These are phyloP conservation scores for Echinarachnius parma DNA, from an alignment of 53 echinoderm and acorn worm genomes.

Conservation along the genomic window DNA sequence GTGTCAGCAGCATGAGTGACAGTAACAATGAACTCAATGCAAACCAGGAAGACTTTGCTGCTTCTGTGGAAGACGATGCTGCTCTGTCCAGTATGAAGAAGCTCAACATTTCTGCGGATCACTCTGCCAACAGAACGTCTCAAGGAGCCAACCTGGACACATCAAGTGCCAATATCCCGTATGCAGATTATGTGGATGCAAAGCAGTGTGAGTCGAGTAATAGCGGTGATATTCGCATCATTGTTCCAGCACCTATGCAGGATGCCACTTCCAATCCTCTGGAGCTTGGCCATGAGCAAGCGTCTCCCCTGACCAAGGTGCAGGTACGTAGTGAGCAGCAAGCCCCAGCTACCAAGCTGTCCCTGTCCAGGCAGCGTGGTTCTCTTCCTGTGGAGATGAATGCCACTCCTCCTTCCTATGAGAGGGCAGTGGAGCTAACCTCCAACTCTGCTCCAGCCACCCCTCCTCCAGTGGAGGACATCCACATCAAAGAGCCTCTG, in stretches of 20 bases:
- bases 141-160: conserved; percentile 62
- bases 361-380: conserved; percentile 7
- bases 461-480: conserved; percentile 45
- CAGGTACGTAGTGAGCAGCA: background rate
- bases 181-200: conserved; percentile 34
- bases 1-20: conserved; percentile 82
- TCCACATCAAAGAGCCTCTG: conserved; percentile 13
- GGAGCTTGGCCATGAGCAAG: conserved; percentile 35
- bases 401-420: conserved; percentile 46
- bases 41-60: conserved; percentile 50
- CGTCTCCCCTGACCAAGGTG: background rate
- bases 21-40: conserved; percentile 85
- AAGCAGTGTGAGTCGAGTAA: conserved; percentile 39
- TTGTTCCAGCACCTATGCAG: conserved; percentile 70
- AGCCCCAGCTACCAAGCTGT: conserved; percentile 5
- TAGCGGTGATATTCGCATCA: conserved; percentile 71
- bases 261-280: conserved; percentile 83
- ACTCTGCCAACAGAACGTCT: conserved; percentile 36
- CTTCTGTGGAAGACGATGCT: conserved; percentile 50
- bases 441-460: conserved; percentile 56
- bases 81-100: conserved; percentile 68
- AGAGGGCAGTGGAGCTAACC: conserved; percentile 33
- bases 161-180: conserved; percentile 28
- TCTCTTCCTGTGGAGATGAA: conserved; percentile 31
- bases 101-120: conserved; percentile 78